Evolutionary conservation across 2,113 vertebrate genomes (phyloP), one percentile per base, ranked within the genome.

Genomic region (Noturus placidus): DNA sequence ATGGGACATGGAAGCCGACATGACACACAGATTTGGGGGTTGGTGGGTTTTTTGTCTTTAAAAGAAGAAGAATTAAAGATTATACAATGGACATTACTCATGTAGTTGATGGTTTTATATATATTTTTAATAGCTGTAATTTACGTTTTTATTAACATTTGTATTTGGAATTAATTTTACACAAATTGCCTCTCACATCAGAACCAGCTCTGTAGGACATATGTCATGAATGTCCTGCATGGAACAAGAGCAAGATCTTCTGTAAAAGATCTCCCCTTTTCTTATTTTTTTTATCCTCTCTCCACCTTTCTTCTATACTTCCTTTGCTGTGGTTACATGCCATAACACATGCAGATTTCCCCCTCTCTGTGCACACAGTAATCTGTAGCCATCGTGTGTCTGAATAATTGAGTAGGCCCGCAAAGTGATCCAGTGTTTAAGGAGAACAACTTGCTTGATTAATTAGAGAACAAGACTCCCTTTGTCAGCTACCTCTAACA

Each of bases 331-430:
- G 63, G 69, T 79, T 67, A 22, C 87, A 17, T 74, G 22, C 61
- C 35, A 22, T 33, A 59, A 13, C 89, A 81, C 86, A 89, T 92
- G 77, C 94, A 93, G 90, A 91, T 93, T 90, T 52, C 61, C 35
- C 93, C 91, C 91, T 93, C 89, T 90, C 86, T 92, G 90, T 88
- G 90, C 89, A 69, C 83, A 63, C 85, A 83, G 69, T 90, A 83
- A 67, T 85, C 77, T 56, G 52, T 81, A 38, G 85, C 87, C 46
- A 88, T 69, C 69, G 63, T 87, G 90, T 63, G 30, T 88, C 83
- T 95, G 93, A 95, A 95, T 95, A 93, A 95, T 95, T 94, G 92
- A 95, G 89, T 79, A 92, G 89, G 46, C 54, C 90, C 92, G 92
- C 90, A 93, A 94, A 91, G 81, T 89, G 93, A 95, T 93, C 92